Evolutionary conservation across 2,113 vertebrate genomes (phyloP).

Genomic region (Rhinopomastus cyanomelas): DNA sequence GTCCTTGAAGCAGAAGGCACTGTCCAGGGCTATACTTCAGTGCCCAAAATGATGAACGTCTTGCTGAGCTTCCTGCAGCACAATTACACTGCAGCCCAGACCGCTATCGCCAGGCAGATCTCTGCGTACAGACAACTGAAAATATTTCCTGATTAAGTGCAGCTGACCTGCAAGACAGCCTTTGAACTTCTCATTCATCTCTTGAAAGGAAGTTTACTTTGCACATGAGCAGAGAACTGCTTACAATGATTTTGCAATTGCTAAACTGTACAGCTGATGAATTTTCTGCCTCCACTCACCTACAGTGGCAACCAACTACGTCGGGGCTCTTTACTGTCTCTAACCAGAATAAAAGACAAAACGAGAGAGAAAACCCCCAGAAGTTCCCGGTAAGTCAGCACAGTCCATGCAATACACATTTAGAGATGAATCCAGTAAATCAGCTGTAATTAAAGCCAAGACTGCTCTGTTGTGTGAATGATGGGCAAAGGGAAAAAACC

Average conservation of each 20-base stretch:
- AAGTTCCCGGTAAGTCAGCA: not conserved
- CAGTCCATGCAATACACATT: not conserved
- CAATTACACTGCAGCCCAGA: slow-evolving; percentile 8
- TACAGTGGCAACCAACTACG: not conserved
- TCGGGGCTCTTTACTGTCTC: not conserved
- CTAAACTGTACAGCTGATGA: not conserved
- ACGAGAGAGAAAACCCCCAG: not conserved
- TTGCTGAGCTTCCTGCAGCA: slow-evolving; percentile 7
- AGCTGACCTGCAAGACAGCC: not conserved
- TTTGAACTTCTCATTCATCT: slow-evolving; percentile 22
- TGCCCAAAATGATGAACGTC: not conserved
- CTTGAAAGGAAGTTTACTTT: not conserved
- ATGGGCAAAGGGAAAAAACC: not conserved
- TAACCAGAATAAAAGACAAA: not conserved
- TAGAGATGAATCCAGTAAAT: not conserved
- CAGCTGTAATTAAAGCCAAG: not conserved
- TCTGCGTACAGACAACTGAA: not conserved
- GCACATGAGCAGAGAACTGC: not conserved
- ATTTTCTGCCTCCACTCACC: not conserved
- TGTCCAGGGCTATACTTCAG: slow-evolving; percentile 4
- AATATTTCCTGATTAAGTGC: not conserved
- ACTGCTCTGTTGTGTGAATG: not conserved
- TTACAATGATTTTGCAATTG: not conserved
- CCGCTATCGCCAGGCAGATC: not conserved
- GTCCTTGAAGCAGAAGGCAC: slow-evolving; percentile 12